Conservation (phyloP, 2,113 vertebrate species). For the Bos indicus region DNA sequence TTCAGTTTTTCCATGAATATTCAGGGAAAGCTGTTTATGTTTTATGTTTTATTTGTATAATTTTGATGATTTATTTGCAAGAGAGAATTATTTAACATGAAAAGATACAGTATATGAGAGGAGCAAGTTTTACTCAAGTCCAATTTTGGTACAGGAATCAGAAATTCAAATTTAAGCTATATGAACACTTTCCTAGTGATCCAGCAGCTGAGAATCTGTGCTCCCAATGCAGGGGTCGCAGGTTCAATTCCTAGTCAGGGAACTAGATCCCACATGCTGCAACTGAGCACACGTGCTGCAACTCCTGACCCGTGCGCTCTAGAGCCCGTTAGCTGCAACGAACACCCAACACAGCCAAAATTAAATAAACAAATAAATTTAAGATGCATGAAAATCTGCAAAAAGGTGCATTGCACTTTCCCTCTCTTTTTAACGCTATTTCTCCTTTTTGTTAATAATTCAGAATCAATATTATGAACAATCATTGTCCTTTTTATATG, state of each 20-base stretch:
- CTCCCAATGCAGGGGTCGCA: neutral
- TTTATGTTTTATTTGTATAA: neutral
- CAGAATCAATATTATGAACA: neutral
- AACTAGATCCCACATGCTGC: neutral
- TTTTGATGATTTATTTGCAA: conserved; percentile 5
- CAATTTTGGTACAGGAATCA: neutral
- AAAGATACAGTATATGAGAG: neutral
- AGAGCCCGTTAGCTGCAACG: rapidly evolving
- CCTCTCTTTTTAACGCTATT: neutral
- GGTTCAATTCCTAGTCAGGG: neutral
- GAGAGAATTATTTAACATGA: neutral
- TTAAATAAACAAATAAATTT: neutral
- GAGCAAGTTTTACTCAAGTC: neutral
- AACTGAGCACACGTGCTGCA: neutral
- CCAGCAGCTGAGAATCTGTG: neutral
- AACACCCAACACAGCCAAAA: neutral
- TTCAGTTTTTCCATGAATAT: neutral
- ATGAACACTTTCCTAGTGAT: neutral
- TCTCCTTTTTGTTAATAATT: conserved; percentile 15
- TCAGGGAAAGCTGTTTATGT: neutral
- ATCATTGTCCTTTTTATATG: neutral
- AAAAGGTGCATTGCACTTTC: neutral
- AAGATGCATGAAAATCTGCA: neutral
- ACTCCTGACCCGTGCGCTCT: neutral
- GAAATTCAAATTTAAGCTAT: neutral